Evolutionary conservation across 1,140 invertebrate genomes (phyloP), one percentile per base, ranked within the genome.

Genomic region (Lasaia peninsularis): DNA sequence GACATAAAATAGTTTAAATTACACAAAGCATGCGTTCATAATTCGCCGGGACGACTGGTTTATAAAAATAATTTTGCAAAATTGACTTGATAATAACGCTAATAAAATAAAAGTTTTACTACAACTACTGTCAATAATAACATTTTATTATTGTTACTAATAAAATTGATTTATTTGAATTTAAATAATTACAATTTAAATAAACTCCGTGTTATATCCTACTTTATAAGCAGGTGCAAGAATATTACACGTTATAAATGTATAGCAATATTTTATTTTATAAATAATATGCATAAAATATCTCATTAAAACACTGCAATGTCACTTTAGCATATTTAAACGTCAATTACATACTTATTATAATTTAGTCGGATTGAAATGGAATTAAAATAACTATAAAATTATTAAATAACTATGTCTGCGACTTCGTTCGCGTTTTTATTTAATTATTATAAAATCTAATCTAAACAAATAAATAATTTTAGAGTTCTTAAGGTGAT

Each of bases 351-450:
- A n/a, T 40, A 40, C 2, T 16, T 8, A 48, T 48, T 48, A 9
- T 11, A 20, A 48, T 48, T 48, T 48, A 48, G 40, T 16, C 40
- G 20, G 20, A 48, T 48, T 48, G 2, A 48, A 48, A 48, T 21
- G 11, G 18, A 48, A 20, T 21, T 48, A 11, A 48, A 48, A 48
- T 48, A 48, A 48, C 40, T 18, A 21, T 48, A 16, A 48, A 48
- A 48, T 48, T 40, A 40, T 16, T 48, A 48, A 48, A 48, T 40
- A 40, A n/a, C n/a, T n/a, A n/a, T n/a, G n/a, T n/a, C n/a, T n/a
- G n/a, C n/a, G n/a, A n/a, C n/a, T n/a, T n/a, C n/a, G n/a, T n/a
- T n/a, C n/a, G n/a, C n/a, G n/a, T n/a, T n/a, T n/a, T n/a, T n/a
- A n/a, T n/a, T n/a, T n/a, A n/a, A n/a, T n/a, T n/a, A n/a, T n/a